Conservation (phyloP, 2,888 invertebrate genomes). For the Lutraria lutraria region DNA sequence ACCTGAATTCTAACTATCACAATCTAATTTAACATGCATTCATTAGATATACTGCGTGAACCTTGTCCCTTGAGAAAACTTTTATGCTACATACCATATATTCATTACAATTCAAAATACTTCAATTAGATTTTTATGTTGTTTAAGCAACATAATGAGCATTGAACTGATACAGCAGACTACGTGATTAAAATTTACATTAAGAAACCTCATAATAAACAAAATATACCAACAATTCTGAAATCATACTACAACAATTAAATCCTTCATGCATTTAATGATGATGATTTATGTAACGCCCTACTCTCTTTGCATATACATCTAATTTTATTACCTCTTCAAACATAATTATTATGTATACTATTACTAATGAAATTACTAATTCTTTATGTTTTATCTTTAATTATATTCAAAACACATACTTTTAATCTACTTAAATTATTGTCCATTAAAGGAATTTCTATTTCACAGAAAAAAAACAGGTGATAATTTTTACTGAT, state of each 20-base stretch:
- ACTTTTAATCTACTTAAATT: neutral
- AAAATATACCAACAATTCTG: neutral
- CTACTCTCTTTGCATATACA: neutral
- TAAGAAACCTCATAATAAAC: neutral
- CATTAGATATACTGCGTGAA: neutral
- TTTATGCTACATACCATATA: neutral
- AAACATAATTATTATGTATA: no score
- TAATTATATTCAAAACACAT: no score
- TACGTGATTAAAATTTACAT: neutral
- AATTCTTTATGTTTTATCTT: no score
- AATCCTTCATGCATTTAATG: neutral
- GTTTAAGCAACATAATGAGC: neutral
- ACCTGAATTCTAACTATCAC: neutral
- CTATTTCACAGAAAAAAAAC: neutral
- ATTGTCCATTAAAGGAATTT: neutral
- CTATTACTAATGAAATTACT: no score
- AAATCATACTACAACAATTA: neutral
- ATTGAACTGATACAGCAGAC: neutral
- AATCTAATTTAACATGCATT: neutral
- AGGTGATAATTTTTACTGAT: neutral
- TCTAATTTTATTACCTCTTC: neutral
- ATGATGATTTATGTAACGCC: neutral
- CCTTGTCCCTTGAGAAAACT: neutral
- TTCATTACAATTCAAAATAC: neutral
- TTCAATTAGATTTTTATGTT: neutral